These are phyloP conservation scores for Ephydatia muelleri DNA, from an alignment of 37 sponge, comb jelly and placozoan genomes.

Conservation along the genomic window DNA sequence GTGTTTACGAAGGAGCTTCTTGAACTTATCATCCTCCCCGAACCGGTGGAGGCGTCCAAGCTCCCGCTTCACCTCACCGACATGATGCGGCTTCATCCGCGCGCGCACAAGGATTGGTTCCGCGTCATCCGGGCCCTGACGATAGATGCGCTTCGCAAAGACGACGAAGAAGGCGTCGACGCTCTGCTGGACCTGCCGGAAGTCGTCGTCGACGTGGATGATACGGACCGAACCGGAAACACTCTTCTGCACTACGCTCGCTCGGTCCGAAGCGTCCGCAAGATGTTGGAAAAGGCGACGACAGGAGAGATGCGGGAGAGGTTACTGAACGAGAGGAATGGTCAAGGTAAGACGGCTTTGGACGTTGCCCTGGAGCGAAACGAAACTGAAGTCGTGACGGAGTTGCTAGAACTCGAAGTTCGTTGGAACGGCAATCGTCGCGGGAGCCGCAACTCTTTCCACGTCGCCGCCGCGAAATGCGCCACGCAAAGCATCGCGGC, in stretches of 20 bases:
- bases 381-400: not conserved
- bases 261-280: not conserved
- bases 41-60: not conserved
- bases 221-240: not conserved
- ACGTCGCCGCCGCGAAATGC: not conserved
- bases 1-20: conserved; percentile 3
- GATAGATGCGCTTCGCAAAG: conserved; percentile 4
- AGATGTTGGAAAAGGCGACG: not conserved
- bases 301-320: not conserved
- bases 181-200: not conserved
- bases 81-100: not conserved
- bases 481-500: not conserved
- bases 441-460: not conserved
- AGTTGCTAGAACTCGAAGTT: not conserved
- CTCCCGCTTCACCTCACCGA: not conserved
- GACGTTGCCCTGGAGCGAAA: not conserved
- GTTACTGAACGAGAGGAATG: not conserved
- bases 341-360: not conserved
- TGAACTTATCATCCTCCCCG: not conserved
- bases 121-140: conserved; percentile 1
- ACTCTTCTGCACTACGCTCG: not conserved
- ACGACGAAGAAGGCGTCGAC: not conserved
- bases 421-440: not conserved
- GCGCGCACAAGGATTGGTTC: conserved; percentile 17
- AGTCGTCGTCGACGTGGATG: not conserved